Percentiles rank a stretch among this genome's conserved stretches.
Conservation (phyloP, 2,797 vertebrate genomes). For the Cephalopachus bancanus region DNA sequence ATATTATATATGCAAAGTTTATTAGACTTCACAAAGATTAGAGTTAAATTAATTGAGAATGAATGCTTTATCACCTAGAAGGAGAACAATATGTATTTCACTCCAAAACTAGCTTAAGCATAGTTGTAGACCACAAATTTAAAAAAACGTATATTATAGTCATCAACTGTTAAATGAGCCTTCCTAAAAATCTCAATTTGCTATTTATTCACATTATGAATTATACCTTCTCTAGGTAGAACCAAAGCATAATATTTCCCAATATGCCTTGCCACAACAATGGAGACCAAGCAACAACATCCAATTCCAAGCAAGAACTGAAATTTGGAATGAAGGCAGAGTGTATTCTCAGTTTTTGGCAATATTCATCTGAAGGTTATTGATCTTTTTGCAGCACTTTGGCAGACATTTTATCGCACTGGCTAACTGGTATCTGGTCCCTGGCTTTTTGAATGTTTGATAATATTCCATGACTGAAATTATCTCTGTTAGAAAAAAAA, state of each 20-base stretch:
- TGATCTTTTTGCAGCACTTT: background rate
- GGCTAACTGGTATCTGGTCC: background rate
- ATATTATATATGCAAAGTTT: background rate
- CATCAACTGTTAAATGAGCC: slow-evolving; percentile 32
- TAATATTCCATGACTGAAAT: background rate
- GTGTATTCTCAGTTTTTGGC: background rate
- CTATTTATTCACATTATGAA: background rate
- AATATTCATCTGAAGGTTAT: background rate
- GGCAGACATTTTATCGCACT: background rate
- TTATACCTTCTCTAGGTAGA: background rate
- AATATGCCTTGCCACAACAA: background rate
- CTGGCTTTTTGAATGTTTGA: background rate
- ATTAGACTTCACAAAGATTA: background rate
- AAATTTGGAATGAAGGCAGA: background rate
- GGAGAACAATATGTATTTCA: background rate
- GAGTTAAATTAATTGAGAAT: slow-evolving; percentile 24
- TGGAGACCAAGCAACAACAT: background rate
- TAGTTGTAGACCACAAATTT: background rate
- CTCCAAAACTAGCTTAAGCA: background rate
- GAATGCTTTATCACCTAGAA: background rate
- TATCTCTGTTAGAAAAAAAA: background rate
- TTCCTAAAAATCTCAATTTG: slow-evolving; percentile 3
- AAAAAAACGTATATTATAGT: background rate
- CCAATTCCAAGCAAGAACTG: background rate
- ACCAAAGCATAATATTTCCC: background rate